Conservation (phyloP, 2,113 vertebrate genomes). For the Oreamnos americanus region DNA sequence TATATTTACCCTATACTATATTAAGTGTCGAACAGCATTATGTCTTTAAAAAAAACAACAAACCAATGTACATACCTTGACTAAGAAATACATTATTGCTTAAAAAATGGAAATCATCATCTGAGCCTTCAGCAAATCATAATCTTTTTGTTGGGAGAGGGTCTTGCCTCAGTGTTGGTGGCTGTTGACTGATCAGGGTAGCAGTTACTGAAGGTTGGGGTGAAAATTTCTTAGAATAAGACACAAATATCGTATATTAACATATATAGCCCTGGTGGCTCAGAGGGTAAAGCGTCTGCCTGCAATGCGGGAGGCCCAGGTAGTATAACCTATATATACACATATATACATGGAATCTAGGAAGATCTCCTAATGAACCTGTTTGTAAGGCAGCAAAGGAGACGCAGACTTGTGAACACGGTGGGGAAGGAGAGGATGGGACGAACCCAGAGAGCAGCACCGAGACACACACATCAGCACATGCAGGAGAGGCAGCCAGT, state of each 20-base stretch:
- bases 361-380: not conserved
- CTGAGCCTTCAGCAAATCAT: not conserved
- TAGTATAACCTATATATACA: rapidly evolving
- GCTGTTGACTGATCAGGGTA: not conserved
- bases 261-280: not conserved
- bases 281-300: too few relatives aligned
- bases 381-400: not conserved
- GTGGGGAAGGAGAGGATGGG: not conserved
- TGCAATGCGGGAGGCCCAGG: too few relatives aligned
- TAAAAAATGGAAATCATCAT: not conserved
- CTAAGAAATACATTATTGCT: not conserved
- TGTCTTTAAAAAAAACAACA: not conserved
- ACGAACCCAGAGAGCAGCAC: not conserved
- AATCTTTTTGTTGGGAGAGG: not conserved
- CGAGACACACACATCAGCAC: rapidly evolving
- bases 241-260: not conserved
- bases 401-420: not conserved
- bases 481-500: rapidly evolving
- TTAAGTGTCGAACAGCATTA: not conserved
- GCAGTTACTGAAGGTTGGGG: not conserved
- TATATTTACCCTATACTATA: not conserved
- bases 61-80: not conserved
- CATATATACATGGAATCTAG: not conserved
- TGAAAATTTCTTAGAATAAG: not conserved
- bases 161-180: not conserved